Evolutionary conservation across 1,140 invertebrate genomes (phyloP), one percentile per base, ranked within the genome.

Genomic region (Oscheius sp.): DNA sequence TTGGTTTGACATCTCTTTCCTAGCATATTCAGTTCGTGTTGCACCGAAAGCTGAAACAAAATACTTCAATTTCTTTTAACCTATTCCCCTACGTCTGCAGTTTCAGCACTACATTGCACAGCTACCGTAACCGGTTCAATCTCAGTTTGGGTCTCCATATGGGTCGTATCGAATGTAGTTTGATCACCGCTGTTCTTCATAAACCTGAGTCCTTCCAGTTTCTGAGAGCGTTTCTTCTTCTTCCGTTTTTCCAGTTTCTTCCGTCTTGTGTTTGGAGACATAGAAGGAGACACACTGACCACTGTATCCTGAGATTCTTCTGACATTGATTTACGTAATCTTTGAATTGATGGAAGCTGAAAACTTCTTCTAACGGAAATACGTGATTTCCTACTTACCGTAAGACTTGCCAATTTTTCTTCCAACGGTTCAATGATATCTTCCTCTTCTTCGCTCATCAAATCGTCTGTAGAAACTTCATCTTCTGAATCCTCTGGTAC

Each of bases 301-400:
- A 71, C 69, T n/a, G 69, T 71, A 20, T 71, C 69, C 26, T 59
- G 58, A 0, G 69, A 71, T 28, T 71, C 69, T 32, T 61, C 42
- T 23, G 69, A 71, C 10, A 38, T 34, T 13, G 69, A 71, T 64
- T 71, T 71, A 2, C 18, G n/a, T 28, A 71, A 20, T 26, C 45
- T 62, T 49, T 55, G 49, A 23, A 55, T 55, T 26, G 49, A 20
- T 13, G 49, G 49, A 7, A 55, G 23, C 38, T 42, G n/a, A 10
- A 42, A n/a, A n/a, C n/a, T n/a, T n/a, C n/a, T n/a, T n/a, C n/a
- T n/a, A n/a, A n/a, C n/a, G n/a, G n/a, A n/a, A n/a, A n/a, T n/a
- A n/a, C n/a, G n/a, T n/a, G n/a, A n/a, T n/a, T n/a, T n/a, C n/a
- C n/a, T n/a, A 26, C 3, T 35, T 35, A 32, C 65, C 0, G 29